Evolutionary conservation across 2,888 invertebrate species (phyloP).

Genomic region (Ophion slaviceki): DNA sequence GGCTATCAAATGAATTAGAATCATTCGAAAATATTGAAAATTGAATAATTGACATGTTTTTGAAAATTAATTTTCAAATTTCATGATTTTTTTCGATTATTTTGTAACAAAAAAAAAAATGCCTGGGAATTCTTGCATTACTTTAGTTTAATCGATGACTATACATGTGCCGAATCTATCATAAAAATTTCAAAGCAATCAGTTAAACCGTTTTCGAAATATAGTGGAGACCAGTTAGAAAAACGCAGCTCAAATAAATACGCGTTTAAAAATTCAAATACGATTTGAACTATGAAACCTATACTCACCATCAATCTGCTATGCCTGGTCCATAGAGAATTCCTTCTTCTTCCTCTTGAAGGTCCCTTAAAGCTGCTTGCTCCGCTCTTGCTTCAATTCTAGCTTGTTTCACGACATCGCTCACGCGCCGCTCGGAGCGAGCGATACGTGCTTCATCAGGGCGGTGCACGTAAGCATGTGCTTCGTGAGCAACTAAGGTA

Average conservation of each 20-base stretch:
- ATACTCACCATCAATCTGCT: neutral
- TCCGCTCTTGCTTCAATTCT: constrained; percentile 22
- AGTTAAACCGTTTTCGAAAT: no score
- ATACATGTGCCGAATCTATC: no score
- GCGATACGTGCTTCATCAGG: constrained; percentile 17
- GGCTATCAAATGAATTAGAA: no score
- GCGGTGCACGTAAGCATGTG: constrained; percentile 16
- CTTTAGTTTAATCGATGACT: no score
- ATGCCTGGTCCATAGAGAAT: neutral
- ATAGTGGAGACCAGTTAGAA: neutral
- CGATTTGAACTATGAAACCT: neutral
- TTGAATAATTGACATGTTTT: no score
- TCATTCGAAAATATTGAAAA: no score
- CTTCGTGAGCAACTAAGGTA: neutral
- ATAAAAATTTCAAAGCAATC: no score
- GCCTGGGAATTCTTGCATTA: no score
- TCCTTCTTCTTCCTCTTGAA: neutral
- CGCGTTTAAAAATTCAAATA: neutral
- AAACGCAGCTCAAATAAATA: neutral
- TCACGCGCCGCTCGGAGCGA: constrained; percentile 23
- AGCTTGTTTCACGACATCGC: constrained; percentile 26
- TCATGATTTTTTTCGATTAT: no score
- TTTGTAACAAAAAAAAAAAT: no score
- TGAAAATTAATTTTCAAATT: no score
- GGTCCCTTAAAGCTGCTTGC: constrained; percentile 10